Evolutionary conservation across 2,113 vertebrate genomes (phyloP), one percentile per base, ranked within the genome.

Genomic region (Campylomormyrus tamandua): DNA sequence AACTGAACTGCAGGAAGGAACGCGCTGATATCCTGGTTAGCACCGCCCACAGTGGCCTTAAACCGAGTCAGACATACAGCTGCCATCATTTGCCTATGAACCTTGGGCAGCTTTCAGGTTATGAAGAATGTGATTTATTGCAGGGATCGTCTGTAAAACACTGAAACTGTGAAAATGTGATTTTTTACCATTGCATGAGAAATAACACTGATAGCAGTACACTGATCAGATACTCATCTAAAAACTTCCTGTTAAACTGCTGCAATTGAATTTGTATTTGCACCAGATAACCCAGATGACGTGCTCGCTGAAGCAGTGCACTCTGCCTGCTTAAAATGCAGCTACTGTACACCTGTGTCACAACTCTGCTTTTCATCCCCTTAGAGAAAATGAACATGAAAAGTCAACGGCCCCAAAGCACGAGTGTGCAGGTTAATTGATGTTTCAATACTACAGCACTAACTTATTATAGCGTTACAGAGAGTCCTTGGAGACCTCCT

Each of bases 41-140:
- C 46, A 66, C 66, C 4, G 0, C n/a, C 24, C 45, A 9, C 31
- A 15, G 46, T 70, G 50, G 70, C 70, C 70, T 39, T 39, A 77
- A 50, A 27, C 11, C 4, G 3, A 31, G 45, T n/a, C 83, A 48
- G 0, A 85, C 9, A n/a, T 49, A 15, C 45, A 66, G 74, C 89
- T 90, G 90, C 46, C 50, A 88, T 86, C 84, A 90, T 93, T 92
- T 92, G 77, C 93, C 90, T 86, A 90, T 89, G 83, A 89, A 88
- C 87, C 91, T 11, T 3, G 89, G 45, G 87, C 91, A 87, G 92
- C 89, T 91, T 92, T 94, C 93, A 91, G 91, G 89, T 93, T 93
- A 92, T 91, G 90, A 89, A 91, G 88, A 31, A 92, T 90, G 90
- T 92, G 91, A 93, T 94, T 92, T 91, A 92, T 94, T 90, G 90